phyloP scores from a whole-genome alignment of 2,113 vertebrate genomes.

The Limanda limanda region DNA sequence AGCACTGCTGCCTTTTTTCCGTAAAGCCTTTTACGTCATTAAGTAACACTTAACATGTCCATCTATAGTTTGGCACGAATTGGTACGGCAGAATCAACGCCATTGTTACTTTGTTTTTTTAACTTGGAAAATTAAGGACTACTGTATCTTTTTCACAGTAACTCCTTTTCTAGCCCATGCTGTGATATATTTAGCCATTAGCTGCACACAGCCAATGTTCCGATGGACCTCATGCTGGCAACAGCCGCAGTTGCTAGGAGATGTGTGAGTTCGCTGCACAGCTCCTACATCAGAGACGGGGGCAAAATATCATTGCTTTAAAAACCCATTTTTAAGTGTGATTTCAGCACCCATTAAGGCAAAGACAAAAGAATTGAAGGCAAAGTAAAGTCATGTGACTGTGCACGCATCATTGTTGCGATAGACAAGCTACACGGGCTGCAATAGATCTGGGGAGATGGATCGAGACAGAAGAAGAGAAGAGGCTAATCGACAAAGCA shows the following conservation, averaged over 20 bases:
- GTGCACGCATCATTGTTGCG: background rate
- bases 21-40: background rate
- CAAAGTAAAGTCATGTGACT: background rate
- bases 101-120: background rate
- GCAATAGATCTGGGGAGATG: background rate
- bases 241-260: slow-evolving; percentile 43
- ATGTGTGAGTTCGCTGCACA: slow-evolving; percentile 27
- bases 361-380: background rate
- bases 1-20: background rate
- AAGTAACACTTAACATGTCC: too few species aligned
- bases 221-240: slow-evolving; percentile 41
- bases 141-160: slow-evolving; percentile 13
- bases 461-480: slow-evolving; percentile 19
- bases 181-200: slow-evolving; percentile 51
- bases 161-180: slow-evolving; percentile 26
- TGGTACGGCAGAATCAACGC: background rate
- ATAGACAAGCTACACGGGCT: background rate
- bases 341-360: background rate
- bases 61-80: too few species aligned
- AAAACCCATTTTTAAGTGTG: background rate
- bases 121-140: slow-evolving; percentile 6
- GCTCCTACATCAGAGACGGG: slow-evolving; percentile 5
- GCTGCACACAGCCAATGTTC: slow-evolving; percentile 25
- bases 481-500: slow-evolving; percentile 40
- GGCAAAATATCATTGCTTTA: background rate